phyloP scores from a whole-genome alignment of 2,888 invertebrate genomes.

The Nemotelus nigrinus region DNA sequence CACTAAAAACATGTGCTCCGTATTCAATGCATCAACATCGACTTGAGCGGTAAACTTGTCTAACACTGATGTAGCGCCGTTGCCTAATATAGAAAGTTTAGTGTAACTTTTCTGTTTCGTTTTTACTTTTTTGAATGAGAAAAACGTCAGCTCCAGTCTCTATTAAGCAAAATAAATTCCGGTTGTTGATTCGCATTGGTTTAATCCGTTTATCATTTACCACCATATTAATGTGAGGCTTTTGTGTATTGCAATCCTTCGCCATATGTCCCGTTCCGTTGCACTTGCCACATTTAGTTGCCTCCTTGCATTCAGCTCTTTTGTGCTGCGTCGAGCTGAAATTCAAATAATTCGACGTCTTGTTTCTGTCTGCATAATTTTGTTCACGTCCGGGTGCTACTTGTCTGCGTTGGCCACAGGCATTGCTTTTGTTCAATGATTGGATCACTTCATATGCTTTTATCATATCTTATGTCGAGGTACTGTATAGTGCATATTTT shows the following conservation, averaged over 20 bases:
- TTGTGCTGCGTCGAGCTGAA: constrained; percentile 40
- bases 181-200: background rate
- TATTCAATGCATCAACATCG: background rate
- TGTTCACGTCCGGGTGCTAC: background rate
- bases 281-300: constrained; percentile 39
- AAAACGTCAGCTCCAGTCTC: background rate
- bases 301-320: constrained; percentile 22
- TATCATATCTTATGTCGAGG: constrained; percentile 4
- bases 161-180: background rate
- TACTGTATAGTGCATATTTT: background rate
- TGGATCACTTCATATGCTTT: background rate
- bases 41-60: background rate
- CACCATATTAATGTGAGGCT: no score
- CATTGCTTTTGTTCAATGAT: background rate
- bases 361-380: background rate
- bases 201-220: background rate
- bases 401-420: background rate
- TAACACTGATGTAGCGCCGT: background rate
- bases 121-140: background rate
- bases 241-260: background rate
- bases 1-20: background rate
- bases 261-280: constrained; percentile 1
- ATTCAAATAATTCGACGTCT: constrained; percentile 26
- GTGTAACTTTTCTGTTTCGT: background rate
- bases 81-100: background rate